Conservation (phyloP, 2,888 invertebrate genomes). For the Sinotaia quadrata region DNA sequence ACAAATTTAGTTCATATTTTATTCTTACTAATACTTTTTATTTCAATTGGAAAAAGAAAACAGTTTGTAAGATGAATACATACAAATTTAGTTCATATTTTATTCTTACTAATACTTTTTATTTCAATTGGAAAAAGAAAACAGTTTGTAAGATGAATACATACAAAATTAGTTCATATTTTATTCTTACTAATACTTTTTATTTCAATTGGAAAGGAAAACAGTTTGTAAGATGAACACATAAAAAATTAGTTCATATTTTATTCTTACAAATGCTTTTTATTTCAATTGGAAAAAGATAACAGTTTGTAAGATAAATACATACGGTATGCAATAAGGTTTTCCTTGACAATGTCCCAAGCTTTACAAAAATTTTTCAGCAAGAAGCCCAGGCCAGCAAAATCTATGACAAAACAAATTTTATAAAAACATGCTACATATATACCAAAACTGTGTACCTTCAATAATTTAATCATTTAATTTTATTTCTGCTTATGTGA, state of each 20-base stretch:
- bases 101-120: no score
- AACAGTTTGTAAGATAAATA: neutral
- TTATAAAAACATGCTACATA: neutral
- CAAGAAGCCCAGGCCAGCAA: neutral
- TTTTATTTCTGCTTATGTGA: no score
- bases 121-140: neutral
- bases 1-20: neutral
- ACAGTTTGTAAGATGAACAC: neutral
- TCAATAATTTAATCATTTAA: no score
- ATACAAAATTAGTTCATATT: neutral
- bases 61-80: neutral
- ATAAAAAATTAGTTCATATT: no score
- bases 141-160: neutral
- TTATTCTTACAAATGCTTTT: no score
- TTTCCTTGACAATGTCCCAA: conserved; percentile 27
- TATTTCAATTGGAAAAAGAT: neutral
- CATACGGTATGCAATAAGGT: conserved; percentile 25
- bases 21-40: neutral
- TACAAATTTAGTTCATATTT: no score
- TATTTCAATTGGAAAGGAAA: neutral
- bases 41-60: neutral
- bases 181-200: neutral
- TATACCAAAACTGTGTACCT: no score
- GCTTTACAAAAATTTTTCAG: conserved; percentile 13
- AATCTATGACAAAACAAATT: neutral